A percentile compares a stretch with the other conserved stretches of the same genome.
phyloP scores from a whole-genome alignment of 1,140 invertebrate genomes.

The Solenopsis fugax region DNA sequence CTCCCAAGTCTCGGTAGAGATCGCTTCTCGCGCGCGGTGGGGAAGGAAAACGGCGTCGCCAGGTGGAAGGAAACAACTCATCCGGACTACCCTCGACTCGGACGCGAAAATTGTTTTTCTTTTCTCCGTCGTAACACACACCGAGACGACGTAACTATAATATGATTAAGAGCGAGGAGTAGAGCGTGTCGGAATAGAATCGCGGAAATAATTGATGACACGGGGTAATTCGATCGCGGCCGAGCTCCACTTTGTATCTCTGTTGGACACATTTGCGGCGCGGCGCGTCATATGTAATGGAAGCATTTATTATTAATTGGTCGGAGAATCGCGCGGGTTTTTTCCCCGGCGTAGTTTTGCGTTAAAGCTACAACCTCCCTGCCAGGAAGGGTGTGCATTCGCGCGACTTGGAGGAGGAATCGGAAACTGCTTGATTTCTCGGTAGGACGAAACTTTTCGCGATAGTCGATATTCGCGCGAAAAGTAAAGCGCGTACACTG shows the following conservation, averaged over 20 bases:
- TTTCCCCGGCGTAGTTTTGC: neutral
- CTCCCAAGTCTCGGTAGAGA: neutral
- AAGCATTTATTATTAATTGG: conserved; percentile 42
- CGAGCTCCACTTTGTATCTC: conserved; percentile 21
- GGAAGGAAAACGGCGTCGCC: neutral
- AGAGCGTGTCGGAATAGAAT: conserved; percentile 4
- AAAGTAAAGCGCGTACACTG: neutral
- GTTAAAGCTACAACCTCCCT: no score
- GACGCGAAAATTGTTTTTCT: neutral
- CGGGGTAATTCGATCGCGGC: conserved; percentile 56
- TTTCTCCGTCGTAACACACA: neutral
- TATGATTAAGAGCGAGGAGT: neutral
- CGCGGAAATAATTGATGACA: conserved; percentile 47
- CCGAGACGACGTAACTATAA: neutral
- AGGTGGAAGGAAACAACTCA: no score
- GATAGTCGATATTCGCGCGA: conserved; percentile 41
- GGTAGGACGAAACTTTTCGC: neutral
- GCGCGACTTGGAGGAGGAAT: neutral
- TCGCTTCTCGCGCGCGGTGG: neutral
- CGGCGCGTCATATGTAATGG: conserved; percentile 10
- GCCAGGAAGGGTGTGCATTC: no score
- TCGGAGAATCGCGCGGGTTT: neutral
- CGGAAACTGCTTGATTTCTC: no score
- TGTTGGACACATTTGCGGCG: conserved; percentile 1
- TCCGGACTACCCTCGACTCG: neutral